These are phyloP conservation scores for Oxyruncus cristatus DNA, from an alignment of 2,113 vertebrate species.

Conservation along the genomic window DNA sequence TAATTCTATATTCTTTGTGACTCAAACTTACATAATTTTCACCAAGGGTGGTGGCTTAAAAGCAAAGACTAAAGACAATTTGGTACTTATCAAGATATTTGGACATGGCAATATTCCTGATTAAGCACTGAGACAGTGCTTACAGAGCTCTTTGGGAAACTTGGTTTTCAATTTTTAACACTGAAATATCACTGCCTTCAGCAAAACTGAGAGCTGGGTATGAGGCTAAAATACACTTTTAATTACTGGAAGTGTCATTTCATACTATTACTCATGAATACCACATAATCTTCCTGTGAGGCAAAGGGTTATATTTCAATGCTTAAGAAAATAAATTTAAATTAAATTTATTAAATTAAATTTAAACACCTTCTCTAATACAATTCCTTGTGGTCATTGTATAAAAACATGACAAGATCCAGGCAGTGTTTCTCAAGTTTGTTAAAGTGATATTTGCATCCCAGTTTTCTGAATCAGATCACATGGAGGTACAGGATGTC, in stretches of 20 bases:
- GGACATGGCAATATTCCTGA: background rate
- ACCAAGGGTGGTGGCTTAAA: background rate
- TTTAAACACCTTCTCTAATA: background rate
- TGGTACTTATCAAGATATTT: background rate
- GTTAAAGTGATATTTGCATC: background rate
- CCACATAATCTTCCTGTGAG: background rate
- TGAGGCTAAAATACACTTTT: background rate
- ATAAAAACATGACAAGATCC: background rate
- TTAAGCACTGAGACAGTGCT: background rate
- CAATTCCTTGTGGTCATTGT: background rate
- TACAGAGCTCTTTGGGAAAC: background rate
- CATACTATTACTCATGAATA: background rate
- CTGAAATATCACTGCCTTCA: background rate
- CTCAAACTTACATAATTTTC: background rate
- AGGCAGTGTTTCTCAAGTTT: background rate
- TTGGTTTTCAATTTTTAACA: background rate
- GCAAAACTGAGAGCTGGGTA: background rate
- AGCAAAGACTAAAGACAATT: background rate
- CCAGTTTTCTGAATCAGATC: background rate
- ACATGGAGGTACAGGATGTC: background rate
- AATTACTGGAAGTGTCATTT: background rate
- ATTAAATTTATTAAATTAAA: background rate
- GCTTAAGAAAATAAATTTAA: background rate
- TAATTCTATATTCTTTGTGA: background rate
- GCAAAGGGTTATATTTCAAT: background rate